Evolutionary conservation across 1,140 invertebrate genomes (phyloP), one percentile per base, ranked within the genome.

Genomic region (Coboldia fuscipes): DNA sequence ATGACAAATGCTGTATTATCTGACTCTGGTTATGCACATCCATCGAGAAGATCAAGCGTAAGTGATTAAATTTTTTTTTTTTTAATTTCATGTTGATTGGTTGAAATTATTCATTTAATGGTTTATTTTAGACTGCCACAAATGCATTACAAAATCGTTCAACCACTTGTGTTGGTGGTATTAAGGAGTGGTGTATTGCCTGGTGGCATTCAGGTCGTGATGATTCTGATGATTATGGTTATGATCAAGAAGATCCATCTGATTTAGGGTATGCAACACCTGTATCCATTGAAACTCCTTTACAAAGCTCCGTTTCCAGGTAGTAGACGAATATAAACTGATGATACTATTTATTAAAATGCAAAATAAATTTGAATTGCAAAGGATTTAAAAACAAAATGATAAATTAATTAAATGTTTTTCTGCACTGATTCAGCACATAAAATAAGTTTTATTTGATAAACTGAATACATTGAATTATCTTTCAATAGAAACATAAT

Each of bases 171-270:
- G 46, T 55, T 39, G 49, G 50, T 34, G 45, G 50, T 40, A 50
- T 82, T 26, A 66, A 74, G 40, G 67, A 70, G 41, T 82, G 78
- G 77, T 83, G 78, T 52, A 65, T 81, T 21, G 76, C 76, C 40
- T 83, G 77, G 78, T 83, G 77, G 76, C 76, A 81, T 48, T 80
- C 77, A 15, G 78, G 79, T 0, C 60, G 75, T 19, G 77, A 81
- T 30, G 78, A 83, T 37, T 68, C 75, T 27, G 74, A 78, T 35
- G 79, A 78, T 23, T 70, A 72, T 33, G 46, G 65, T 61, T 37
- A 79, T 37, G 72, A 64, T 42, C 58, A 73, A 60, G 56, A 79
- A 61, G 63, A 73, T 48, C 58, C 67, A 42, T 72, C 69, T 10
- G 71, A 71, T 39, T 68, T 70, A 45, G 72, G 70, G 6, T 78